phyloP scores from a whole-genome alignment of 2,797 vertebrate species.

The Smutsia temminckii region DNA sequence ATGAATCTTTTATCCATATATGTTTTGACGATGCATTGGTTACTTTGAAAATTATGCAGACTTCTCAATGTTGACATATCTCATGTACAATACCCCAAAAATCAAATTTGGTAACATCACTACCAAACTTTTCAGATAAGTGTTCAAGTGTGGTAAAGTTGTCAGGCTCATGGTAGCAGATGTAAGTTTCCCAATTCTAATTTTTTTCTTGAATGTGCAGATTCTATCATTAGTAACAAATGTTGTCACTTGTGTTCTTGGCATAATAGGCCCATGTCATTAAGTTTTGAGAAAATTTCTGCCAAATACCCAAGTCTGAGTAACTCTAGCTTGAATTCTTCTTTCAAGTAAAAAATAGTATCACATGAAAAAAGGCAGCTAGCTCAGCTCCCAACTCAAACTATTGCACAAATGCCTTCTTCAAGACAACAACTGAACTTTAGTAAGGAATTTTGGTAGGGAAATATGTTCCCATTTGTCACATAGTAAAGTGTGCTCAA shows the following conservation, averaged over 20 bases:
- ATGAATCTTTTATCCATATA: not conserved
- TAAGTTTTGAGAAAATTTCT: slow-evolving; percentile 20
- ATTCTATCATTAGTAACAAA: slow-evolving; percentile 23
- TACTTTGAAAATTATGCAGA: not conserved
- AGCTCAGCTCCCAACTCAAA: not conserved
- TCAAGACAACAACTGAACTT: not conserved
- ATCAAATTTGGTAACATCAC: not conserved
- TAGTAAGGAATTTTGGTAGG: not conserved
- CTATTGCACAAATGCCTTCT: not conserved
- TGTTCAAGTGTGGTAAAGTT: not conserved
- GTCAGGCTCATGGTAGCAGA: not conserved
- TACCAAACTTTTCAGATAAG: not conserved
- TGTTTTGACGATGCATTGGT: not conserved
- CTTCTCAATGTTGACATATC: not conserved
- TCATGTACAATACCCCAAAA: not conserved
- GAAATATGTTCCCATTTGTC: not conserved
- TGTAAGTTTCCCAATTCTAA: not conserved
- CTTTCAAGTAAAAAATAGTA: not conserved
- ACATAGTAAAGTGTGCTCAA: not conserved
- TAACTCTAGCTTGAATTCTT: not conserved
- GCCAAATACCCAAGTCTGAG: not conserved
- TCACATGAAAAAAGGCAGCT: not conserved
- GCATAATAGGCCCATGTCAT: not conserved
- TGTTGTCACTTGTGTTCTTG: not conserved
- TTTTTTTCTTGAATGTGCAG: slow-evolving; percentile 27